Evolutionary conservation across 2,113 vertebrate genomes (phyloP), one percentile per base, ranked within the genome.

Genomic region (Poeciliopsis prolifica): DNA sequence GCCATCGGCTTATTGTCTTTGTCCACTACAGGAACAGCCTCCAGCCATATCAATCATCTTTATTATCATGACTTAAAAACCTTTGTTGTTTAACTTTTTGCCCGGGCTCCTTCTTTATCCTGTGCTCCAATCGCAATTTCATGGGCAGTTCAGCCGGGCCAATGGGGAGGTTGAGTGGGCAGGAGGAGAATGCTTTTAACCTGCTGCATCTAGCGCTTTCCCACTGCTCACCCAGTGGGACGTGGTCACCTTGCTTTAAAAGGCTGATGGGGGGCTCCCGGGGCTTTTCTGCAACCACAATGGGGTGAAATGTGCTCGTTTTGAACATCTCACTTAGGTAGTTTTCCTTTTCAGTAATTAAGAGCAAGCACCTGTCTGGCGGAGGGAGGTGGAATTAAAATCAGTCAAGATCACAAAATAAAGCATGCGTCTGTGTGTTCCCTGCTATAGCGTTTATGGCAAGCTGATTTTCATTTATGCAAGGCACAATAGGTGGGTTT

Each of bases 211-310:
- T 94, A 92, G 91, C 88, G 92, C 86, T 91, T 87, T 93, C 94
- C 94, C 90, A 89, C 94, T 94, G 94, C 77, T 91, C 37, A 40
- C 94, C 84, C 94, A 93, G 94, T 93, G 92, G 94, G 94, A 94
- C 71, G 74, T 94, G 92, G 92, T 93, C 94, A 95, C 94, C 94
- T 95, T 95, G 93, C 93, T 95, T 94, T 92, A 92, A 93, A 93
- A 80, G 86, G 88, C 82, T 75, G 87, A 92, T 87, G 87, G 70
- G 89, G 87, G 91, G 87, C 60, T 65, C 30, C 74, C 72, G 35
- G 83, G 69, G 85, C 89, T 91, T 93, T 94, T 94, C 91, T 92
- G 61, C 81, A 66, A 61, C 77, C 72, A 94, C 93, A 95, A 95
- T 94, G 76, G 91, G 77, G 83, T 85, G 83, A 94, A 94, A 92